These are phyloP conservation scores for Himantopus leucocephalus DNA, from an alignment of 2,113 vertebrate genomes.

Conservation along the genomic window DNA sequence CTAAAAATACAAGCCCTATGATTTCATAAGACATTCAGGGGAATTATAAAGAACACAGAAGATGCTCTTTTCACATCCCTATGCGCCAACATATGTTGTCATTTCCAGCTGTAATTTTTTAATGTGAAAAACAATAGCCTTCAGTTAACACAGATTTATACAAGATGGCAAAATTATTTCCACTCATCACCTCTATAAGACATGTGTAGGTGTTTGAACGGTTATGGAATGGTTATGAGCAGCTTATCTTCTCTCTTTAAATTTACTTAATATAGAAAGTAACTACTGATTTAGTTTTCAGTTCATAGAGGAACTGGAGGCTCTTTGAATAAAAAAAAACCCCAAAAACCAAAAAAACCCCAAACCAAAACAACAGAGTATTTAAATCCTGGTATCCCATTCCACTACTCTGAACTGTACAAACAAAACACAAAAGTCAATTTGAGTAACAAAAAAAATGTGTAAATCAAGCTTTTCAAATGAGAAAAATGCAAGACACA, in stretches of 20 bases:
- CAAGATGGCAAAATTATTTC: neutral
- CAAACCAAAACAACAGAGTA: neutral
- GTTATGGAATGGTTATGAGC: neutral
- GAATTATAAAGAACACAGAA: neutral
- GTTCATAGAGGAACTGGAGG: neutral
- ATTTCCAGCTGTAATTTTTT: conserved; percentile 11
- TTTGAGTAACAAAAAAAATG: neutral
- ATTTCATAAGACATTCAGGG: neutral
- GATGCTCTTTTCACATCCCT: neutral
- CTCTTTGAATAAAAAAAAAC: neutral
- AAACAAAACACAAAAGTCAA: neutral
- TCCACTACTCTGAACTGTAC: neutral
- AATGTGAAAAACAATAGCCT: neutral
- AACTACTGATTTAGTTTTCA: neutral
- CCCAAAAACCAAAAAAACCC: neutral
- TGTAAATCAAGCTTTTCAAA: neutral
- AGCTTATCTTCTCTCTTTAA: neutral
- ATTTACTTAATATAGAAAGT: neutral
- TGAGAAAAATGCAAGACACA: neutral
- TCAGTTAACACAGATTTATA: neutral
- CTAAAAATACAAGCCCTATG: neutral
- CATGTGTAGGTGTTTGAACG: neutral
- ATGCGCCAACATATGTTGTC: neutral
- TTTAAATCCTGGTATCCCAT: neutral
- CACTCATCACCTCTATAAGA: neutral